Conservation (phyloP, 2,797 vertebrate species). For the Enteromius mattozi region DNA sequence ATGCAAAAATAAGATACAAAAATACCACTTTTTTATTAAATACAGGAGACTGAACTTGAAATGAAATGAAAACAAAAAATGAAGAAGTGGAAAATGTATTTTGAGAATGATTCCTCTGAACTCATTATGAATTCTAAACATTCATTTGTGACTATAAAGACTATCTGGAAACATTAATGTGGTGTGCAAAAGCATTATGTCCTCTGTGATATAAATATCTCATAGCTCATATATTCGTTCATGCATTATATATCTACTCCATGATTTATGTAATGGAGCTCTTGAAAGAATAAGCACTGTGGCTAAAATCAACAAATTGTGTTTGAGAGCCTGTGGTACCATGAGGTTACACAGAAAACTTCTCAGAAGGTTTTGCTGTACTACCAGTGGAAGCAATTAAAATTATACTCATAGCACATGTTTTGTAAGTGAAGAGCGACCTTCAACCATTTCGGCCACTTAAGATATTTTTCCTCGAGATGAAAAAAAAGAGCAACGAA, state of each 20-base stretch:
- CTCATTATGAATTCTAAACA: conserved; percentile 39
- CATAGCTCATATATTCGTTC: conserved; percentile 46
- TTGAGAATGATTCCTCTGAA: conserved; percentile 29
- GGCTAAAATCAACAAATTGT: conserved; percentile 40
- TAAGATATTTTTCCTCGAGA: background rate
- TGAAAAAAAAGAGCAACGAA: background rate
- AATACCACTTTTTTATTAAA: background rate
- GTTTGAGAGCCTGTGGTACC: conserved; percentile 16
- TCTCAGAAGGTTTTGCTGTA: conserved; percentile 3
- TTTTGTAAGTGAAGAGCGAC: conserved; percentile 5
- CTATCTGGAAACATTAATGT: conserved; percentile 26
- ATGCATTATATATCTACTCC: conserved; percentile 47
- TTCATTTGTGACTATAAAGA: conserved; percentile 49
- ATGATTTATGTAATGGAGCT: conserved; percentile 44
- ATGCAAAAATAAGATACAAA: background rate
- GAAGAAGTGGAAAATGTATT: background rate
- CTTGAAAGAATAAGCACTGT: conserved; percentile 42
- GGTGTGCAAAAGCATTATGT: conserved; percentile 29
- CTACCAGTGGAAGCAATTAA: conserved; percentile 23
- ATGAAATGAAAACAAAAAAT: too few relatives aligned
- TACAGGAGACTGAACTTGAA: background rate
- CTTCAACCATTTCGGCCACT: background rate
- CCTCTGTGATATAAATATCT: conserved; percentile 44
- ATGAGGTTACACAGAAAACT: conserved; percentile 18
- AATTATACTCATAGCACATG: background rate